Evolutionary conservation across 2,888 invertebrate species (phyloP), one percentile per base, ranked within the genome.

Genomic region (Drosophila seclusa): DNA sequence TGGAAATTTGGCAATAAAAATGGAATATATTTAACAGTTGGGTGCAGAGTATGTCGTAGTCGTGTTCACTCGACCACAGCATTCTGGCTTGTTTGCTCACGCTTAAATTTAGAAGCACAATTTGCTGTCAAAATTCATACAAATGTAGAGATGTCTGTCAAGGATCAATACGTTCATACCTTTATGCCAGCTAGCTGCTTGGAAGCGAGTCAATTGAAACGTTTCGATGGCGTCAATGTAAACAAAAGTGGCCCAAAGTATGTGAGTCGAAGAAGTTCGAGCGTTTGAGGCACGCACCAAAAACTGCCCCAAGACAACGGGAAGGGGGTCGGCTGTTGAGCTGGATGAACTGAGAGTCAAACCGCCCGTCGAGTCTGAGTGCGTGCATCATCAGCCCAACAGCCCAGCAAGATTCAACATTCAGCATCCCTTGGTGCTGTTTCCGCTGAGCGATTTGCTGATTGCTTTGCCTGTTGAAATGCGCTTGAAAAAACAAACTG

Each of bases 401-500:
- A 45, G 45, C 45, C 21, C 45, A 45, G n/a, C 77, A 69, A 82
- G 73, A 80, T 82, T 71, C 52, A 66, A 32, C 64, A 64, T 58
- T 68, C 68, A 69, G 69, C 78, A 79, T 79, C 80, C 76, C 79
- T 76, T 66, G 71, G 59, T 77, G 85, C 73, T 78, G 87, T 82
- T 84, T 84, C 83, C 85, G 85, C 76, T 62, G 73, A 69, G 76
- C 69, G 77, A 86, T 69, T 76, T 73, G 84, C 82, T 87, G 83
- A 83, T 83, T 83, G 83, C 84, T 87, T 75, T 80, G 79, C 82
- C 88, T 88, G 86, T 88, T 88, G 87, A 87, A 87, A 87, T 87
- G 86, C 87, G 84, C 87, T 82, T 86, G 84, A 70, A 83, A 83
- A 87, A 87, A 87, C 83, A 87, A 87, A 87, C 88, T 80, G 76